Percentiles rank a stretch among this genome's conserved stretches.
Evolutionary conservation across 2,113 vertebrate species (phyloP).

Genomic region (Larimichthys crocea): DNA sequence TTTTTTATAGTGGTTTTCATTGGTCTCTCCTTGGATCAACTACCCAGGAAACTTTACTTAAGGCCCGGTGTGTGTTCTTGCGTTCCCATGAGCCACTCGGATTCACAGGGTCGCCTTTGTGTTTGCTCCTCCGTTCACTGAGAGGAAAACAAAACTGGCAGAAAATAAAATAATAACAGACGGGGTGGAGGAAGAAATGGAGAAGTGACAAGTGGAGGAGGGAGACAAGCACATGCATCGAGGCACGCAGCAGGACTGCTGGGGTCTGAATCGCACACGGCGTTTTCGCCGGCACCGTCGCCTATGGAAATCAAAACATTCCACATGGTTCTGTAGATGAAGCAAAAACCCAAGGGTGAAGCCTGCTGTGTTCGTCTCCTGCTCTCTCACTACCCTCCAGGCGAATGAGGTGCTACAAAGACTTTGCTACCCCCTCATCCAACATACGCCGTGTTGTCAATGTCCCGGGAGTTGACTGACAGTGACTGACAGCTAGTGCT

Average conservation of each 20-base stretch:
- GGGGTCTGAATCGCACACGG: slow-evolving; percentile 29
- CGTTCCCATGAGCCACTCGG: neutral
- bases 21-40: slow-evolving; percentile 21
- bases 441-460: slow-evolving; percentile 5
- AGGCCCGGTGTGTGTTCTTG: neutral
- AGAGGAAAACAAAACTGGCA: neutral
- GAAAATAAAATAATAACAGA: slow-evolving; percentile 23
- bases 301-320: slow-evolving; percentile 67
- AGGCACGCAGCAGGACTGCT: slow-evolving; percentile 30
- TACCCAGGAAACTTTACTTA: neutral
- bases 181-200: neutral
- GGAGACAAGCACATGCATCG: slow-evolving; percentile 1
- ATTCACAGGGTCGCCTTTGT: slow-evolving; percentile 16
- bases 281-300: slow-evolving; percentile 9
- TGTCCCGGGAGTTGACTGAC: slow-evolving; percentile 51
- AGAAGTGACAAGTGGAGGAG: slow-evolving; percentile 54
- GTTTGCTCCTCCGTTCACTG: slow-evolving; percentile 6
- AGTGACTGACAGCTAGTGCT: slow-evolving; percentile 52
- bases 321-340: slow-evolving; percentile 60
- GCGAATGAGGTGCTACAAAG: slow-evolving; percentile 49
- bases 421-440: slow-evolving; percentile 4
- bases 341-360: slow-evolving; percentile 52
- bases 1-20: slow-evolving; percentile 20
- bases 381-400: slow-evolving; percentile 54
- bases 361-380: slow-evolving; percentile 46